Conservation (phyloP, 2,797 vertebrate species). For the Malacoraja senta region DNA sequence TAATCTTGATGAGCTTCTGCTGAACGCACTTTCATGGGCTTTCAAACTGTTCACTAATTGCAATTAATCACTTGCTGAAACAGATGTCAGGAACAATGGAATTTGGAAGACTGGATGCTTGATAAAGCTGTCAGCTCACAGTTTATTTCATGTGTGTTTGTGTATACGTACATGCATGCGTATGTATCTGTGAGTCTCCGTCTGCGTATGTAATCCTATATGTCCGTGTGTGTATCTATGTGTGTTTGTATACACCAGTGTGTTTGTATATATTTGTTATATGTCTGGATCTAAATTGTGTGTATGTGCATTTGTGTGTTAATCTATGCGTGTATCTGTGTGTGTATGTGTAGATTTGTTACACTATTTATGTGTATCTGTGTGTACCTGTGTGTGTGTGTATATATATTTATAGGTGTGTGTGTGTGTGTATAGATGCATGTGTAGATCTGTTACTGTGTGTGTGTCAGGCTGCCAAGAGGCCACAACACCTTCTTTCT, state of each 20-base stretch:
- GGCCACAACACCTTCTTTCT: constrained; percentile 45
- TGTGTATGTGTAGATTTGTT: no score
- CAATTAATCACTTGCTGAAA: constrained; percentile 98
- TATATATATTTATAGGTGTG: no score
- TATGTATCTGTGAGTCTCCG: background rate
- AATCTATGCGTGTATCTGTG: no score
- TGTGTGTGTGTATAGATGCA: no score
- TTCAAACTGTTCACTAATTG: constrained; percentile 94
- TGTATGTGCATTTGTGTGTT: background rate
- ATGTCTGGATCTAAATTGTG: background rate
- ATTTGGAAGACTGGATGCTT: constrained; percentile 63
- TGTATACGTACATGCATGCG: background rate
- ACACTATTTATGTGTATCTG: no score
- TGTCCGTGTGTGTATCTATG: background rate
- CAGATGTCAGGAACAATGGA: constrained; percentile 94
- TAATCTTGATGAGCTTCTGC: constrained; percentile 90
- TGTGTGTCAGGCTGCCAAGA: constrained; percentile 39
- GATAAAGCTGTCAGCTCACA: constrained; percentile 74
- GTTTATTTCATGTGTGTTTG: constrained; percentile 37
- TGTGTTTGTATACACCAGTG: background rate
- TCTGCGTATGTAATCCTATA: background rate
- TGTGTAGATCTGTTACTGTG: no score
- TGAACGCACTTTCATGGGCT: constrained; percentile 87
- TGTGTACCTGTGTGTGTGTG: no score
- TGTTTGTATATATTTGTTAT: background rate